These are phyloP conservation scores for Nebria brevicollis DNA, from an alignment of 2,888 invertebrate genomes.

Conservation along the genomic window DNA sequence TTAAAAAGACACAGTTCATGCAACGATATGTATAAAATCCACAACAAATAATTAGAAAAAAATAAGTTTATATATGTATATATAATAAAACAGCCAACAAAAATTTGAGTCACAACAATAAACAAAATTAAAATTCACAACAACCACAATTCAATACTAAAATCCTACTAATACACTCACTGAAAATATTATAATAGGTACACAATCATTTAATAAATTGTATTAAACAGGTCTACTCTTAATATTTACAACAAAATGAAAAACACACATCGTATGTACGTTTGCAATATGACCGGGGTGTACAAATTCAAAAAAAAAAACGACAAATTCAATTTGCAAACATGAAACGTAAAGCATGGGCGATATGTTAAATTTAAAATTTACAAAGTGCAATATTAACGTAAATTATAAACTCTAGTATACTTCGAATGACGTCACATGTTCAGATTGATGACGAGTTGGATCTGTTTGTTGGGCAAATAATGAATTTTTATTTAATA, in stretches of 20 bases:
- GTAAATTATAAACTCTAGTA: too few relatives aligned
- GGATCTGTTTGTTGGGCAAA: too few relatives aligned
- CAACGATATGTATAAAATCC: constrained; percentile 42
- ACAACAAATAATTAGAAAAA: constrained; percentile 17
- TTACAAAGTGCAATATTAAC: too few relatives aligned
- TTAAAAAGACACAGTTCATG: constrained; percentile 13
- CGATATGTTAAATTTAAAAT: too few relatives aligned
- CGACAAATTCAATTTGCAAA: too few relatives aligned
- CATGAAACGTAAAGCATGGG: too few relatives aligned
- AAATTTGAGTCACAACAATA: constrained; percentile 7
- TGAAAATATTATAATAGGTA: constrained; percentile 23
- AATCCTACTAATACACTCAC: background rate
- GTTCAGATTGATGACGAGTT: too few relatives aligned
- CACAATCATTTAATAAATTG: constrained; percentile 27
- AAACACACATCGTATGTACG: background rate
- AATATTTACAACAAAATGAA: constrained; percentile 38
- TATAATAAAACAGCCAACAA: constrained; percentile 4
- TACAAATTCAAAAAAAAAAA: too few relatives aligned
- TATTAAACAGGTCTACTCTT: constrained; percentile 39
- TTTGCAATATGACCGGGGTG: too few relatives aligned
- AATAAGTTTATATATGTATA: background rate
- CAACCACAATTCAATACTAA: constrained; percentile 28
- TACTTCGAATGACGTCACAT: too few relatives aligned
- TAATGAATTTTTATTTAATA: too few relatives aligned
- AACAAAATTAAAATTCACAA: constrained; percentile 7